phyloP scores from a whole-genome alignment of 1,140 invertebrate genomes.

The Pararge aegeria region DNA sequence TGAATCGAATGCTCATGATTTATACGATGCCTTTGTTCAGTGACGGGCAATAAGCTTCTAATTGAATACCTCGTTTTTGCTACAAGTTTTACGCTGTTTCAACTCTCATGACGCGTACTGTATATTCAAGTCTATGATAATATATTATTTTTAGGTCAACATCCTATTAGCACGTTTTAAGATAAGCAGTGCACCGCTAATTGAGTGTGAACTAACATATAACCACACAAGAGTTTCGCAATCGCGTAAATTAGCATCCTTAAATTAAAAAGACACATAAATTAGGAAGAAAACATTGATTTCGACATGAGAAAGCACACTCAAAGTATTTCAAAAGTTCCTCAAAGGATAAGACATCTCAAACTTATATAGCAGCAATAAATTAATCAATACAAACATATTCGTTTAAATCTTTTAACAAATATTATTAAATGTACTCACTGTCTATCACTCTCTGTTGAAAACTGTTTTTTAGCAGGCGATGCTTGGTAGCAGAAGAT shows the following conservation, averaged over 20 bases:
- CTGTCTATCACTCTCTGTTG: constrained; percentile 84
- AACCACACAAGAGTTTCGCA: constrained; percentile 5
- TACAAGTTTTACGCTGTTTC: not conserved
- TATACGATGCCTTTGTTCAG: no score
- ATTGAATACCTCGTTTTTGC: no score
- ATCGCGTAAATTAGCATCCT: not conserved
- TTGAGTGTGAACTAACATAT: constrained; percentile 1
- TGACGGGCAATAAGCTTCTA: no score
- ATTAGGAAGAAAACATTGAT: not conserved
- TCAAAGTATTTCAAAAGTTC: not conserved
- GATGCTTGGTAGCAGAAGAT: constrained; percentile 93
- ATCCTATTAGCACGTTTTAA: not conserved
- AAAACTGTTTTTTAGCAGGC: constrained; percentile 88
- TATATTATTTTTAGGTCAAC: not conserved
- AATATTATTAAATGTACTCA: constrained; percentile 52
- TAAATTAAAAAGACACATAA: no score
- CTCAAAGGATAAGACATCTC: constrained; percentile 3
- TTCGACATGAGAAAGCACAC: not conserved
- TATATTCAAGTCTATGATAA: no score
- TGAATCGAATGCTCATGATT: no score
- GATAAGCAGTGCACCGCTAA: constrained; percentile 9
- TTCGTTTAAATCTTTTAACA: no score
- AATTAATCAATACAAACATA: no score
- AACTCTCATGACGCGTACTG: not conserved
- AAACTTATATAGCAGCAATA: no score